phyloP scores from a whole-genome alignment of 2,113 vertebrate genomes.

The Heterochromis multidens region DNA sequence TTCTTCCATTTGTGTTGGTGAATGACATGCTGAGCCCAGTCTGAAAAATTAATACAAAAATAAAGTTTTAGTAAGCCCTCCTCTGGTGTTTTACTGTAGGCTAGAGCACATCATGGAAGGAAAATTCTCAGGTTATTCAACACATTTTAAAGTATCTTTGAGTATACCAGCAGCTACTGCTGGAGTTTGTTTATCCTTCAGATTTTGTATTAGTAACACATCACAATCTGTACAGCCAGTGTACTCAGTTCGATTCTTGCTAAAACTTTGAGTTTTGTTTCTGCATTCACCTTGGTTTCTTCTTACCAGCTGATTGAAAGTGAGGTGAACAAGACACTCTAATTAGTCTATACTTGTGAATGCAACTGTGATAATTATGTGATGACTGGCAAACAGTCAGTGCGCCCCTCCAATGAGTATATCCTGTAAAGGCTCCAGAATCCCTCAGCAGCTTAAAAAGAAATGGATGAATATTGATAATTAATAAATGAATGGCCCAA shows the following conservation, averaged over 20 bases:
- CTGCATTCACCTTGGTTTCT: background rate
- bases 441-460: background rate
- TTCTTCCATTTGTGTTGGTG: background rate
- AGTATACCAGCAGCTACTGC: background rate
- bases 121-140: background rate
- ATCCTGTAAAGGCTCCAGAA: background rate
- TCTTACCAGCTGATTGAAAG: background rate
- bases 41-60: background rate
- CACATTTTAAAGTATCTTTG: slow-evolving; percentile 9
- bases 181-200: background rate
- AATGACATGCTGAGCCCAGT: background rate
- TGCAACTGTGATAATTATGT: background rate
- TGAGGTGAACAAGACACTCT: background rate
- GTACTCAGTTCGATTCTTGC: background rate
- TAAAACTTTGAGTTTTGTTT: background rate
- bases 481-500: background rate
- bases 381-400: background rate
- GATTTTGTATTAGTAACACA: background rate
- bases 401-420: background rate
- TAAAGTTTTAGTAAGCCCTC: background rate
- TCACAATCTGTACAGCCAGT: background rate
- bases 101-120: background rate
- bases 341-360: background rate
- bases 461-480: background rate
- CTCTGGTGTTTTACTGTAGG: background rate